Evolutionary conservation across 2,113 vertebrate species (phyloP).

Genomic region (Romanogobio albipinnatus): DNA sequence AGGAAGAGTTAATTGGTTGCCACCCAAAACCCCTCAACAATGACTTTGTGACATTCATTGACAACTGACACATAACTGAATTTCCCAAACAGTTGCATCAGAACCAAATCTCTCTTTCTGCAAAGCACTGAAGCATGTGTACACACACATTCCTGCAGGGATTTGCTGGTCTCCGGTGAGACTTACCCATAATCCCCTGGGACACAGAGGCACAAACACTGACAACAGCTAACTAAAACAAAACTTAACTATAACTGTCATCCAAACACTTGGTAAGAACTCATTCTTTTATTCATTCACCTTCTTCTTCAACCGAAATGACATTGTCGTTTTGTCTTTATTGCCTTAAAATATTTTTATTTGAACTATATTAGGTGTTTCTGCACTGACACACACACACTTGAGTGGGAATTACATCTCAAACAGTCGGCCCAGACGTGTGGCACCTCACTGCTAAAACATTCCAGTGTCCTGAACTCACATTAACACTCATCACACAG

Average conservation of each 20-base stretch:
- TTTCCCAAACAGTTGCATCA: neutral
- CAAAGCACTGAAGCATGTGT: constrained; percentile 11
- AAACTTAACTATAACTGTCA: constrained; percentile 30
- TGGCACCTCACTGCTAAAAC: constrained; percentile 25
- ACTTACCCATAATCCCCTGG: constrained; percentile 65
- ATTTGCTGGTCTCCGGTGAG: constrained; percentile 73
- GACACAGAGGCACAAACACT: constrained; percentile 58
- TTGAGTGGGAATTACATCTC: constrained; percentile 9
- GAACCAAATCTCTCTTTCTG: constrained; percentile 6
- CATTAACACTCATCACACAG: constrained; percentile 3
- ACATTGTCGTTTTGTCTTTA: neutral
- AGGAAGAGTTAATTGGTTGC: neutral
- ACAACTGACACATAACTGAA: neutral
- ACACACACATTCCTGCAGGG: constrained; percentile 72
- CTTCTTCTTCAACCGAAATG: neutral
- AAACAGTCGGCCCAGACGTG: neutral
- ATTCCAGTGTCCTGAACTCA: constrained; percentile 23
- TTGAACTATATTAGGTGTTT: neutral
- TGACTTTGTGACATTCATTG: neutral
- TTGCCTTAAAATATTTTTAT: neutral
- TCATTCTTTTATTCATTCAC: neutral
- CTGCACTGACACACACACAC: constrained; percentile 39
- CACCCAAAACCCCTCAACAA: neutral
- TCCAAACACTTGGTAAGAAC: constrained; percentile 41
- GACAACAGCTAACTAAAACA: constrained; percentile 57